Evolutionary conservation across 2,113 vertebrate species (phyloP).

Genomic region (Sialia sialis): DNA sequence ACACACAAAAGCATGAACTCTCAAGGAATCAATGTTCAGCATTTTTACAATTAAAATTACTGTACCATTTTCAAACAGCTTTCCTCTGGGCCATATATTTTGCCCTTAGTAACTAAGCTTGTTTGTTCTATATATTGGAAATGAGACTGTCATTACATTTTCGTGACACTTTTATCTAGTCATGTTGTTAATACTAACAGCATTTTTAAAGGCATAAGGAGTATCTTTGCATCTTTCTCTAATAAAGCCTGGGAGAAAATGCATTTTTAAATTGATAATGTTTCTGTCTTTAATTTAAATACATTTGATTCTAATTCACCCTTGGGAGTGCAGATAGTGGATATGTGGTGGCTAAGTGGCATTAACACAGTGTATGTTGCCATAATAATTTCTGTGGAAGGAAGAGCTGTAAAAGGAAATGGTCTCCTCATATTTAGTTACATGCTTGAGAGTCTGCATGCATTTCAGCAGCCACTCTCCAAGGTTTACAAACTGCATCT

Average conservation of each 20-base stretch:
- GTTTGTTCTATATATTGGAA: slow-evolving; percentile 4
- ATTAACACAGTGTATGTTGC: not conserved
- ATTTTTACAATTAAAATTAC: slow-evolving; percentile 6
- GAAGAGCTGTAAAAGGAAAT: not conserved
- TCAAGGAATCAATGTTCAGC: not conserved
- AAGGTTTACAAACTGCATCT: not conserved
- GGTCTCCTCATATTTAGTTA: not conserved
- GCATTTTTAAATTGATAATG: not conserved
- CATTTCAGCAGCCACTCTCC: not conserved
- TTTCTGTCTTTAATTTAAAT: not conserved
- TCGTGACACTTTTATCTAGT: not conserved
- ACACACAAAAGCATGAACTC: not conserved
- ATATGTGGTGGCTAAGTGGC: not conserved
- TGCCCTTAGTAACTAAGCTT: not conserved
- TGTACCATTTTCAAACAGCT: not conserved
- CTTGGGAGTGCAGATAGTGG: not conserved
- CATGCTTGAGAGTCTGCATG: not conserved
- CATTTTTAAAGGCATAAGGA: not conserved
- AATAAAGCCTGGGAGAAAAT: not conserved
- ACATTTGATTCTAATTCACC: not conserved
- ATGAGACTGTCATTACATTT: not conserved
- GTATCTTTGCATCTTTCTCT: not conserved
- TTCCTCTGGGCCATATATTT: not conserved
- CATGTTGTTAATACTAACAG: not conserved
- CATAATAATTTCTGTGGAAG: not conserved